Conservation (phyloP, 2,888 invertebrate genomes). For the Macropis europaea region DNA sequence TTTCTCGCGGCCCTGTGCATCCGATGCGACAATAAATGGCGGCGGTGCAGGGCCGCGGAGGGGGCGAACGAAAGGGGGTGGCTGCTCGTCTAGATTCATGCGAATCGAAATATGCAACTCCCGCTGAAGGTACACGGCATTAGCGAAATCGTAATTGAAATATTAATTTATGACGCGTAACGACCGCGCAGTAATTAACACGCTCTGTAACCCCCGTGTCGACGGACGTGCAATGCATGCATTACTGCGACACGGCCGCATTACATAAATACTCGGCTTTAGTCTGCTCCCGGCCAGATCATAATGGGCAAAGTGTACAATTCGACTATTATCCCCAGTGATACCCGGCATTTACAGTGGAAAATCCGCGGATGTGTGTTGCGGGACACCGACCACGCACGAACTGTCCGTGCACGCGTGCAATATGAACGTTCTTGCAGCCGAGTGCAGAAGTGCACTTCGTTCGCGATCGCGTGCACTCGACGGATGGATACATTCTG, state of each 20-base stretch:
- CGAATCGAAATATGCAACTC: constrained; percentile 41
- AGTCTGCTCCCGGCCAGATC: constrained; percentile 65
- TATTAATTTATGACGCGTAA: constrained; percentile 76
- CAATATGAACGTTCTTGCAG: constrained; percentile 9
- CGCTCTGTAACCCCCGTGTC: constrained; percentile 70
- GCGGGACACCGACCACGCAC: not conserved
- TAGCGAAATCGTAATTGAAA: constrained; percentile 76
- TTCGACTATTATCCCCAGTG: constrained; percentile 68
- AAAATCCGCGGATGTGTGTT: constrained; percentile 58
- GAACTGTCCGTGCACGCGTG: constrained; percentile 34
- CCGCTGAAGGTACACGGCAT: constrained; percentile 55
- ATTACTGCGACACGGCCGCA: constrained; percentile 70
- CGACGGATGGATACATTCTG: no score
- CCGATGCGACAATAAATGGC: not conserved
- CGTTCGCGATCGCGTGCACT: not conserved
- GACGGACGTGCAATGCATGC: constrained; percentile 73
- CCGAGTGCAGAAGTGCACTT: constrained; percentile 10
- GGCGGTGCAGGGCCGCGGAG: not conserved
- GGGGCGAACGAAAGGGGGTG: not conserved
- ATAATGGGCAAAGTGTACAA: constrained; percentile 73
- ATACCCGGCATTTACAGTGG: constrained; percentile 61
- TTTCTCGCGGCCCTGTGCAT: not conserved
- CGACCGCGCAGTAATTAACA: constrained; percentile 75
- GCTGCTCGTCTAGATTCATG: constrained; percentile 2
- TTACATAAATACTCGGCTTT: constrained; percentile 76